Percentiles rank a stretch among this genome's conserved stretches.
These are phyloP conservation scores for Rhinoraja longicauda DNA, from an alignment of 2,797 vertebrate species.

Conservation along the genomic window DNA sequence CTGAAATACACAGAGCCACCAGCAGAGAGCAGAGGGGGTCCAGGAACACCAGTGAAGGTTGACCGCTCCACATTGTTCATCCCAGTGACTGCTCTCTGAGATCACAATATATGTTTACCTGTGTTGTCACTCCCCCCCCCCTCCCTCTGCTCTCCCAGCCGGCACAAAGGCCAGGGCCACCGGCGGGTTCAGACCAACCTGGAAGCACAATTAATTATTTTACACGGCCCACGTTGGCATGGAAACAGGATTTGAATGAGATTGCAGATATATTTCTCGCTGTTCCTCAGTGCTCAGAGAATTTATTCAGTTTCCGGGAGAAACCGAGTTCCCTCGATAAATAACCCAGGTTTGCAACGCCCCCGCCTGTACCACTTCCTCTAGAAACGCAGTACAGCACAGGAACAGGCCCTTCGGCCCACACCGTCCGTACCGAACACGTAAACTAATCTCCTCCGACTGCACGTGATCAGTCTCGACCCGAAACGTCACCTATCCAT, in stretches of 20 bases:
- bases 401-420: too few relatives aligned
- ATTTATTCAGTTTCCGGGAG: neutral
- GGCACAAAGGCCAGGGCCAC: neutral
- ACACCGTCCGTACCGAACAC: too few relatives aligned
- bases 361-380: too few relatives aligned
- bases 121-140: too few relatives aligned
- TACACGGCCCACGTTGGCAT: constrained; percentile 11
- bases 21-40: neutral
- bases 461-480: too few relatives aligned
- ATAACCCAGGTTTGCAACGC: neutral
- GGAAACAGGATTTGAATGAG: constrained; percentile 12
- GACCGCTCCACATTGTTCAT: neutral
- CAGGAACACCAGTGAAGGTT: neutral
- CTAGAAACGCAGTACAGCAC: too few relatives aligned
- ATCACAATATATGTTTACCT: constrained; percentile 28
- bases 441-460: too few relatives aligned
- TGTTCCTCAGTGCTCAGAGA: neutral
- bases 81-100: neutral
- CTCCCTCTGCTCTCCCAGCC: neutral
- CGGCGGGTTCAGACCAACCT: constrained; percentile 4
- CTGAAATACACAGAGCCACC: neutral
- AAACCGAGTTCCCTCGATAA: neutral
- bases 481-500: too few relatives aligned
- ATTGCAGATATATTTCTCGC: neutral
- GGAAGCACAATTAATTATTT: neutral